Base-by-base conservation (phyloP, 1,140 invertebrate species). In the Drosophila lowei region DNA sequence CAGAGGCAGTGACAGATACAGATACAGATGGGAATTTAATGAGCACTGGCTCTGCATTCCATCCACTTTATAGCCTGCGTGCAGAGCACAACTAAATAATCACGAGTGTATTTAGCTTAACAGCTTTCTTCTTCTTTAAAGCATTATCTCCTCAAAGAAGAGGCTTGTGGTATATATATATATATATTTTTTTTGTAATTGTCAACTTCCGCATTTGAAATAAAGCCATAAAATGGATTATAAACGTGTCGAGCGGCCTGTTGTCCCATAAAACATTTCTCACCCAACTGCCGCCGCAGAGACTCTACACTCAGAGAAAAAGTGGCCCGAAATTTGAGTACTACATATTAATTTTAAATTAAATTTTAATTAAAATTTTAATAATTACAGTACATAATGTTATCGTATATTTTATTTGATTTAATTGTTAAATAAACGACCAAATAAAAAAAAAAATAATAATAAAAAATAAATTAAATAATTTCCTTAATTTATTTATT, bases 251-350 rank as follows among this genome's bases (percentile, higher is more conserved):
- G 18, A 18, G 18, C 18, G 47, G 65, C 42, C 63, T 13, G n/a
- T 30, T 58, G 55, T 67, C 67, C 66, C 67, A 71, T 71, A 71
- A 71, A 71, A 13, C 44, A 72, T 72, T 52, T 72, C 59, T 72
- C 54, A 58, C 47, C 47, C 60, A 72, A 41, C 44, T 5, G 23
- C 23, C 23, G 23, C 0, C 23, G 23, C 23, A 25, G 23, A 25
- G 23, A 25, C 23, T 5, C 23, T 38, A 38, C 34, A 38, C 9
- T 4, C 11, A 4, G 34, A 13, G 34, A 38, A 38, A 34, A 34
- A 8, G 8, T 0, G 1, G 0, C 7, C 7, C 2, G 28, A 30
- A 30, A 30, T 30, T 25, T 25, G 23, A 18, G 18, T 0, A 2
- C 18, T 18, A 18, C 18, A 18, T 18, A 18, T 18, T 18, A n/a